These are phyloP conservation scores for Belonocnema kinseyi DNA, from an alignment of 1,140 invertebrate genomes.

Conservation along the genomic window DNA sequence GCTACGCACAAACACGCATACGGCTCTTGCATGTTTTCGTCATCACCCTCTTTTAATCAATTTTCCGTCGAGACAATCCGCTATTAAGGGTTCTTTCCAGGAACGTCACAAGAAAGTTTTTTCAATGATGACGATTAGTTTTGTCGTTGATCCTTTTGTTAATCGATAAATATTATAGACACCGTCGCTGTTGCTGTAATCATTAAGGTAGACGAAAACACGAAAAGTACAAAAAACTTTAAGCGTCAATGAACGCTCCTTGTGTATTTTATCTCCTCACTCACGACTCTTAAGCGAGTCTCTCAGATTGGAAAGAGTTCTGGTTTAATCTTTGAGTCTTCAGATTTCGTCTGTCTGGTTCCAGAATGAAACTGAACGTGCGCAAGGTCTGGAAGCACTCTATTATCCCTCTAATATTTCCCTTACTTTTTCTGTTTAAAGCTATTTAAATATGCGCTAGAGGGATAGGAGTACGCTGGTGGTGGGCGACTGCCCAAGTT, in stretches of 20 bases:
- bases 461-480: too few relatives aligned
- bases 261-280: not conserved
- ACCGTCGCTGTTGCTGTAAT: conserved; percentile 18
- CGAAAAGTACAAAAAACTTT: conserved; percentile 10
- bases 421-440: too few relatives aligned
- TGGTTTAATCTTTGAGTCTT: not conserved
- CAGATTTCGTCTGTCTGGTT: not conserved
- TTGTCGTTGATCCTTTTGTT: conserved; percentile 6
- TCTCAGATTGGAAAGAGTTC: not conserved
- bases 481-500: too few relatives aligned
- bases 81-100: conserved; percentile 2
- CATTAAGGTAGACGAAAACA: conserved; percentile 4
- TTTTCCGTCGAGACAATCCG: conserved; percentile 28
- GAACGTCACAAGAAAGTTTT: not conserved
- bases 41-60: conserved; percentile 17
- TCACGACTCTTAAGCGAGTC: not conserved
- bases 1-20: conserved; percentile 22
- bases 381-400: too few relatives aligned
- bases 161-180: conserved; percentile 22
- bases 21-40: conserved; percentile 6
- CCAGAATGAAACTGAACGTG: not conserved
- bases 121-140: not conserved
- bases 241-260: not conserved
- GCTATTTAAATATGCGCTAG: too few relatives aligned
- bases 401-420: too few relatives aligned